A percentile compares a stretch with the other conserved stretches of the same genome.
These are phyloP conservation scores for Neofelis nebulosa DNA, from an alignment of 2,113 vertebrate species.

Conservation along the genomic window DNA sequence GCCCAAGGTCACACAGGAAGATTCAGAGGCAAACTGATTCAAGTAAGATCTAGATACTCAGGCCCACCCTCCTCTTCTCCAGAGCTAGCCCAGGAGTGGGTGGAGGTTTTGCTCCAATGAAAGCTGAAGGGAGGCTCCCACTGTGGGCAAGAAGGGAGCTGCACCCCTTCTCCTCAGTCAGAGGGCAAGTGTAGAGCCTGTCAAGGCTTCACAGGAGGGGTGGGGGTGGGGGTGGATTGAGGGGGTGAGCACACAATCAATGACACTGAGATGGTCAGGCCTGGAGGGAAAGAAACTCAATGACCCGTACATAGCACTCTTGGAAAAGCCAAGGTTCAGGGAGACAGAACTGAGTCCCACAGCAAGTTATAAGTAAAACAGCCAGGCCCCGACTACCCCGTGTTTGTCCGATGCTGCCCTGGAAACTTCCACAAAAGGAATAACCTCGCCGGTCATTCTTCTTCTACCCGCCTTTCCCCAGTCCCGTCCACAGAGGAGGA, in stretches of 20 bases:
- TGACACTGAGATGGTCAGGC: neutral
- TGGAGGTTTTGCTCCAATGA: neutral
- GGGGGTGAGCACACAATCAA: neutral
- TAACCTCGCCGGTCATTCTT: neutral
- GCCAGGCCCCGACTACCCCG: too few species aligned
- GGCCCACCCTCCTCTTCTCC: neutral
- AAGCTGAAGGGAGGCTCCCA: neutral
- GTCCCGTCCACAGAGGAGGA: neutral
- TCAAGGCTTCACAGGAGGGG: neutral
- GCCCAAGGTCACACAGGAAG: neutral
- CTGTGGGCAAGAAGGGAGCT: fast-evolving
- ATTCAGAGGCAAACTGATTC: neutral
- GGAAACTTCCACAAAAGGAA: neutral
- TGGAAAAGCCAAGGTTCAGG: neutral
- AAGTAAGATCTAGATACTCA: neutral
- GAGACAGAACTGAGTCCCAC: neutral
- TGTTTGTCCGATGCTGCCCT: neutral
- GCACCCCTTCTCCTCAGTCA: neutral
- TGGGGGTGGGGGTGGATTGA: neutral
- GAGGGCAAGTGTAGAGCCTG: neutral
- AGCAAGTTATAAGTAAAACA: neutral
- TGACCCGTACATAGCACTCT: neutral
- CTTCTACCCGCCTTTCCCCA: neutral
- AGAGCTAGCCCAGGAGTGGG: neutral
- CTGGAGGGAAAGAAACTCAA: neutral